Evolutionary conservation across 2,888 invertebrate species (phyloP).

Genomic region (Imbricaverruca yamaguchii): DNA sequence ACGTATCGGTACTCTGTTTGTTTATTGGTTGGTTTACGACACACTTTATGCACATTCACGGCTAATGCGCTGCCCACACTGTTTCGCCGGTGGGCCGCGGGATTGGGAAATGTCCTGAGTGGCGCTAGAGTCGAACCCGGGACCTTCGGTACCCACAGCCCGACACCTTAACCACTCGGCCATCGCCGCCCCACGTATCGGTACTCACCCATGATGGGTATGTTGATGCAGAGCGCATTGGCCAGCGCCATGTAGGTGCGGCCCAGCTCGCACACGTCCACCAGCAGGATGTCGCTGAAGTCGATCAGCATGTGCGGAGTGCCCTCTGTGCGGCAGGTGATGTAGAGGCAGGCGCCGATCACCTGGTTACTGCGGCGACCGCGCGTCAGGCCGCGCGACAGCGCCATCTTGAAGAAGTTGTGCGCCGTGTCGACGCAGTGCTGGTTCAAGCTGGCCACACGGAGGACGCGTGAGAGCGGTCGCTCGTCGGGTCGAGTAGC

Average conservation of each 20-base stretch:
- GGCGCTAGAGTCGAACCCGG: too few relatives aligned
- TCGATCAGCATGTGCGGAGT: constrained; percentile 93
- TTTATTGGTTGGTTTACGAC: too few relatives aligned
- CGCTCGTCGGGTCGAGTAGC: too few relatives aligned
- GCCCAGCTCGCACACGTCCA: constrained; percentile 92
- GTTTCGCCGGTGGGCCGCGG: too few relatives aligned
- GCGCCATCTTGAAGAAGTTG: constrained; percentile 87
- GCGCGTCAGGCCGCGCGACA: constrained; percentile 73
- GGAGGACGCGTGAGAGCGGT: too few relatives aligned
- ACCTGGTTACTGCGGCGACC: constrained; percentile 85
- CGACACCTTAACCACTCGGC: too few relatives aligned
- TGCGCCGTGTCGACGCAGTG: constrained; percentile 89
- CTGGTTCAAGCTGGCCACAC: constrained; percentile 58
- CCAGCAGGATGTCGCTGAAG: constrained; percentile 93
- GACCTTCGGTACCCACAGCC: too few relatives aligned
- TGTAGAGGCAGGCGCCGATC: constrained; percentile 93
- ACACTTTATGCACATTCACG: too few relatives aligned
- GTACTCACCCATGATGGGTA: constrained; percentile 61
- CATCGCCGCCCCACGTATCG: too few relatives aligned
- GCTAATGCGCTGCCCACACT: too few relatives aligned
- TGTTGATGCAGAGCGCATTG: constrained; percentile 78
- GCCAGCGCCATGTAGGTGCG: constrained; percentile 84
- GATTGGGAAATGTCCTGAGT: too few relatives aligned
- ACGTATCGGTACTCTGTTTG: too few relatives aligned
- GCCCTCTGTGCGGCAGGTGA: constrained; percentile 90